phyloP scores from a whole-genome alignment of 2,797 vertebrate species.

The Chromis chromis region DNA sequence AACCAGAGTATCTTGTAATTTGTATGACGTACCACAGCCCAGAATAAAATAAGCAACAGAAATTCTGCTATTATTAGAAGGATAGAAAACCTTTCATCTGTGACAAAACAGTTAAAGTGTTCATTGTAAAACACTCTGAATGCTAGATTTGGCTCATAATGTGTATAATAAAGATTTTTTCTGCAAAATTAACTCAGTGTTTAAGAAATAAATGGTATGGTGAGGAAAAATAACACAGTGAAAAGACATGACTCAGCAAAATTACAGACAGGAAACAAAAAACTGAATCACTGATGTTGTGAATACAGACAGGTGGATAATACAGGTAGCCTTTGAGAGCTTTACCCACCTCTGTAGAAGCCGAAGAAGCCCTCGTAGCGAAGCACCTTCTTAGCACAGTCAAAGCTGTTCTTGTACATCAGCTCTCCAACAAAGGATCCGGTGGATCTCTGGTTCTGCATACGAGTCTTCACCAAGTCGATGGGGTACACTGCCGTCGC shows the following conservation, averaged over 20 bases:
- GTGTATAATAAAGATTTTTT: too few species aligned
- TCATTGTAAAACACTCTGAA: too few species aligned
- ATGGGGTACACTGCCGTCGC: slow-evolving; percentile 98
- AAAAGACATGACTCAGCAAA: neutral
- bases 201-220: too few species aligned
- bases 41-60: too few species aligned
- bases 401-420: slow-evolving; percentile 99
- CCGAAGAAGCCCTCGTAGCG: slow-evolving; percentile 98
- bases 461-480: slow-evolving; percentile 98
- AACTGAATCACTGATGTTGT: neutral
- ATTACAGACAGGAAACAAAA: neutral
- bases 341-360: slow-evolving; percentile 93
- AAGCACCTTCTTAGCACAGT: slow-evolving; percentile 98
- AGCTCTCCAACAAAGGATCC: slow-evolving; percentile 96
- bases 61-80: too few species aligned
- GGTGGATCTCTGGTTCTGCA: slow-evolving; percentile 97
- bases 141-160: too few species aligned
- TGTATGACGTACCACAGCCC: too few species aligned
- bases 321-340: neutral
- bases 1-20: too few species aligned
- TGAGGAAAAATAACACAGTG: neutral
- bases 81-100: too few species aligned
- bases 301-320: neutral
- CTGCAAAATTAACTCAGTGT: too few species aligned
- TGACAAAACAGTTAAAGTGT: too few species aligned